Base-by-base conservation (phyloP, 1,140 invertebrate species). In the Drosophila trapezifrons region DNA sequence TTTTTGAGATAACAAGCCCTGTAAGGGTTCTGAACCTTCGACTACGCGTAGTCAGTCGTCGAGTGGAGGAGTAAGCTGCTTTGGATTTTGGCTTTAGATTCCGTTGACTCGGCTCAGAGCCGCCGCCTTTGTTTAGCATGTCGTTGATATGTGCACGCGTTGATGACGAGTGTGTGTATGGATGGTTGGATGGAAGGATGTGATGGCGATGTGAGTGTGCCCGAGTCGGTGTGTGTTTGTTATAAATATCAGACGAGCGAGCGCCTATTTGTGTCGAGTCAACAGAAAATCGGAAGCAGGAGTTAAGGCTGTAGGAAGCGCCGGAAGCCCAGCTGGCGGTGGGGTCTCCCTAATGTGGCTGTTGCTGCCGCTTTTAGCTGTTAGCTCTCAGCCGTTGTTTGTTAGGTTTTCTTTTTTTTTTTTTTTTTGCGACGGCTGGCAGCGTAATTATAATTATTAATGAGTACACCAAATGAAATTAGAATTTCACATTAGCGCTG, bases 401-500 rank as follows among this genome's bases (percentile, higher is more conserved):
- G 35, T 37, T 47, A 15, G 17, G 40, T 27, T 40, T 49, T 47
- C 6, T 17, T 47, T 71, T 45, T n/a, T n/a, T n/a, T n/a, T n/a
- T n/a, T n/a, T 43, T 64, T 45, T 55, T 63, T 40, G 37, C 51
- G 43, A 52, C 20, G 51, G 27, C 58, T 64, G 72, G 62, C 37
- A 51, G 64, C 78, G 57, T 63, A 69, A 69, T 89, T 79, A 89
- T 89, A 75, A 89, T 83, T 89, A 89, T 87, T 89, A 77, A 87
- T 89, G 65, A 89, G 76, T 58, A 74, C 35, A 78, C 54, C 43
- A 78, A 78, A 78, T 65, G 45, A 74, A 78, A 80, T 89, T 84
- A 89, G 80, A 80, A 89, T 80, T 77, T 75, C 59, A 74, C 67
- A 86, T 62, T 64, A 85, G 47, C 76, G 49, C 52, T 81, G 62